Base-by-base conservation (phyloP, 1,140 invertebrate genomes). In the Brachionus paranguensis region DNA sequence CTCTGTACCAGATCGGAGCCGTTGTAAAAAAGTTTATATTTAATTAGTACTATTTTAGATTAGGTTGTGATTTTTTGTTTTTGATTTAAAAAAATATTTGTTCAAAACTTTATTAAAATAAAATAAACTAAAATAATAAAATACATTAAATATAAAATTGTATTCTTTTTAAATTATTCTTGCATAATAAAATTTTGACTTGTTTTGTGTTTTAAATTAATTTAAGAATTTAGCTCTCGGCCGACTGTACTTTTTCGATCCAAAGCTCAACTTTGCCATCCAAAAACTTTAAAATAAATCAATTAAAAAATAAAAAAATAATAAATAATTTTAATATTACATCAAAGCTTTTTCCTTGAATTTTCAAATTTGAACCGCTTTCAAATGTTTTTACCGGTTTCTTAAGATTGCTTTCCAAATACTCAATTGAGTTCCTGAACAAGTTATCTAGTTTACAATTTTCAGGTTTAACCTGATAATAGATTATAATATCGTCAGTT, bases 401-500 rank as follows among this genome's bases (percentile, higher is more conserved):
- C 41, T 81, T 81, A 41, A 81, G 33, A 47, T 81, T 81, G 37
- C 33, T 81, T 41, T 81, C 78, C 53, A 81, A 81, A 68, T 29
- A 81, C 53, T 81, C 37, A 24, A 10, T 81, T 68, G 78, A 81
- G 20, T 81, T 68, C 8, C 43, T n/a, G 8, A 81, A 64, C 11
- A 81, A 41, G 11, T 5, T 37, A n/a, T 60, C 41, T 53, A 81
- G 24, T 64, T 81, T 81, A 12, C 27, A 43, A 20, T 81, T 47
- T 14, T 24, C 64, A 11, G 78, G 78, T 47, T 74, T 78, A 20
- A 87, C 91, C 37, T 92, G 89, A 87, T 95, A 96, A 88, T 93
- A 96, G 47, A 96, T 93, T 45, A 92, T 91, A 27, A 98, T 95
- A 84, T 93, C 92, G 90, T 99, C 96, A 10, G 95, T 94, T 0